Evolutionary conservation across 2,797 vertebrate genomes (phyloP).

Genomic region (Ficedula albicollis): DNA sequence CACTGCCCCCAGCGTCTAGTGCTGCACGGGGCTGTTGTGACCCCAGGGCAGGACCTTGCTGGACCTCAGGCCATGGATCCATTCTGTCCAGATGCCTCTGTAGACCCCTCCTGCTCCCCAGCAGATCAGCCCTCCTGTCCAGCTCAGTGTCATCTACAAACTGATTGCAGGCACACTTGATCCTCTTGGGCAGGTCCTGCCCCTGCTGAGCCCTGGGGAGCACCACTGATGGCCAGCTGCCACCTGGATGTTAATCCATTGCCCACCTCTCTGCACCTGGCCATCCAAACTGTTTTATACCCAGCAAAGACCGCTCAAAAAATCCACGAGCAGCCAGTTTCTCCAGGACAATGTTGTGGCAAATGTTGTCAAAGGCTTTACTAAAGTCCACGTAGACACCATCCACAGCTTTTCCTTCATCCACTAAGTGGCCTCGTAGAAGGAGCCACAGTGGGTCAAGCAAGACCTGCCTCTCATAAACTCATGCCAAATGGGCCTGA

Average conservation of each 20-base stretch:
- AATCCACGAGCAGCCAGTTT: neutral
- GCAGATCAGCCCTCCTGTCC: neutral
- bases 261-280: neutral
- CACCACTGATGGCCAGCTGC: no score
- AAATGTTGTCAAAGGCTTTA: neutral
- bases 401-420: neutral
- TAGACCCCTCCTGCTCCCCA: neutral
- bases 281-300: no score
- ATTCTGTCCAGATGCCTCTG: neutral
- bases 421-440: neutral
- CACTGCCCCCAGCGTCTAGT: neutral
- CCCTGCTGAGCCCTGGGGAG: neutral
- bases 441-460: neutral
- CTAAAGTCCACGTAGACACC: neutral
- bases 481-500: accelerated
- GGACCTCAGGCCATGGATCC: neutral
- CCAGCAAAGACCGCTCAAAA: no score
- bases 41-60: neutral
- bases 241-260: neutral
- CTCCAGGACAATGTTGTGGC: neutral
- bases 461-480: neutral
- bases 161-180: neutral
- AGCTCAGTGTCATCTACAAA: neutral
- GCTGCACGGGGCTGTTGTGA: neutral
- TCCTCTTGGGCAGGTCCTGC: neutral